A percentile compares a stretch with the other conserved stretches of the same genome.
Evolutionary conservation across 2,113 vertebrate genomes (phyloP).

Genomic region (Piaya cayana): DNA sequence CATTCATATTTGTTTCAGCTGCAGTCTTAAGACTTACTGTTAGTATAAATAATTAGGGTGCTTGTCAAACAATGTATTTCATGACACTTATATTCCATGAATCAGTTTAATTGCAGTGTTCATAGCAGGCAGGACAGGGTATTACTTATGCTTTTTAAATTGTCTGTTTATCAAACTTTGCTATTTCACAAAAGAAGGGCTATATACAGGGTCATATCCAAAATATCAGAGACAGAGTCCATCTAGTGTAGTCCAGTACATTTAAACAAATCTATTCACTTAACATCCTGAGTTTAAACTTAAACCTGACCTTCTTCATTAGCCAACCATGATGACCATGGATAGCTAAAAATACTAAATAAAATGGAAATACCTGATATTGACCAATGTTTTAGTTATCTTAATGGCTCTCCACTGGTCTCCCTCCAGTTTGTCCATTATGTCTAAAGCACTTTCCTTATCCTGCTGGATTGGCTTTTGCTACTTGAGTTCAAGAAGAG

Average conservation of each 20-base stretch:
- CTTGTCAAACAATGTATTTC: constrained; percentile 27
- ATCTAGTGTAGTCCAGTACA: not conserved
- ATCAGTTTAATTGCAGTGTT: constrained; percentile 16
- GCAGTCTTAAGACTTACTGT: not conserved
- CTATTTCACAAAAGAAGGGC: not conserved
- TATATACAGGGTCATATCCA: not conserved
- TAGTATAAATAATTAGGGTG: not conserved
- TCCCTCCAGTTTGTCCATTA: not conserved
- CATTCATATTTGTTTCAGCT: not conserved
- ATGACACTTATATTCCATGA: not conserved
- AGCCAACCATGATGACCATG: not conserved
- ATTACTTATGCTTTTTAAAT: not conserved
- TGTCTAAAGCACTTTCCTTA: not conserved
- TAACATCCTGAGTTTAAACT: not conserved
- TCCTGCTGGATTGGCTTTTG: not conserved
- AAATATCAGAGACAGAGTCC: not conserved
- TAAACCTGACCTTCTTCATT: not conserved
- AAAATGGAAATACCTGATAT: not conserved
- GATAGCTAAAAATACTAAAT: not conserved
- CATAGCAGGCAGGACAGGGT: not conserved
- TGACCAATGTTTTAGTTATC: not conserved
- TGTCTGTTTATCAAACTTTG: not conserved
- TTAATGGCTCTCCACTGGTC: not conserved
- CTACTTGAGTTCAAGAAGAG: not conserved
- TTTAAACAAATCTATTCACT: not conserved